Evolutionary conservation across 2,113 vertebrate species (phyloP), one percentile per base, ranked within the genome.

Genomic region (Seriola rivoliana): DNA sequence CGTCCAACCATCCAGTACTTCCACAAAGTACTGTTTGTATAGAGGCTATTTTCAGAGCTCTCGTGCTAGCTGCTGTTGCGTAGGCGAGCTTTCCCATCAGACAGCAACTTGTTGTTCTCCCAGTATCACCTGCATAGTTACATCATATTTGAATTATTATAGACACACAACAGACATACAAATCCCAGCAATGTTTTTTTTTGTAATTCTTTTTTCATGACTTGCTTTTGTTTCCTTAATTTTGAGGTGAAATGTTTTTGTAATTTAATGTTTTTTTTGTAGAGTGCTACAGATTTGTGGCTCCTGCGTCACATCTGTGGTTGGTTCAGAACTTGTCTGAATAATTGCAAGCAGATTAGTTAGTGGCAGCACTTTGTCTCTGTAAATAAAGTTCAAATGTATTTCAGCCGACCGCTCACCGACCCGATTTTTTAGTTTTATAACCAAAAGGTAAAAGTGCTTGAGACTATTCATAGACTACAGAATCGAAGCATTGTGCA

Each of bases 1-100:
- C 52, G 5, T 80, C 85, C 73, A 29, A 50, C 60, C 50, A 57
- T n/a, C 62, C 62, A 68, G 77, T 6, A 50, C 59, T 87, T 85
- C 75, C 63, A 81, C 82, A 76, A 85, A 87, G 71, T 80, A 4
- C 44, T 80, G 69, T 78, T 85, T 80, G 85, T 88, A 78, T 71
- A 60, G 42, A 64, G 54, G 83, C 82, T 86, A 82, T 88, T 89
- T 81, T 72, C 75, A 82, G 40, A 69, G n/a, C 71, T 70, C 29
- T 78, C 82, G 50, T 82, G 71, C 36, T 65, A 69, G 46, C 23
- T 55, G 85, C 81, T 60, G 62, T 32, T 71, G 69, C 46, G 60
- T 68, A 46, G 66, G 66, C 21, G 1, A 65, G 60, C 65, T 75
- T 74, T 75, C 23, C 73, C 67, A 58, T 55, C 68, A 38, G 36